phyloP scores from a whole-genome alignment of 2,888 invertebrate genomes.

The Calliphora vomitoria region DNA sequence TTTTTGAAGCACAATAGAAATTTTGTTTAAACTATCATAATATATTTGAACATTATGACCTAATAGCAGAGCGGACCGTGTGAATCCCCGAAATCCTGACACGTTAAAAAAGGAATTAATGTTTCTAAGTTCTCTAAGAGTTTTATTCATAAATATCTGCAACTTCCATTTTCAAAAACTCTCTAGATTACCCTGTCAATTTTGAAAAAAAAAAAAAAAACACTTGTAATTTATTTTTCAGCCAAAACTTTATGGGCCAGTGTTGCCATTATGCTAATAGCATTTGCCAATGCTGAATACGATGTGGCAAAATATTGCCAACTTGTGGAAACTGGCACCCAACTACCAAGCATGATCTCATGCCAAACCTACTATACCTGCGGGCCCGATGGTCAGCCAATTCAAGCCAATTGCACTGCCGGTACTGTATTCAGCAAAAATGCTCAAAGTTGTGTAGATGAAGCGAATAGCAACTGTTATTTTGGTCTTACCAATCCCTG shows the following conservation, averaged over 20 bases:
- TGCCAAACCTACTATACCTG: slow-evolving; percentile 75
- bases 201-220: no score
- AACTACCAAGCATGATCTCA: slow-evolving; percentile 71
- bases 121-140: no score
- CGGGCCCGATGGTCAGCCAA: background rate
- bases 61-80: no score
- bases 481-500: slow-evolving; percentile 70
- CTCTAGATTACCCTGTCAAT: no score
- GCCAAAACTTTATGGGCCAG: slow-evolving; percentile 64
- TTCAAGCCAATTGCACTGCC: background rate
- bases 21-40: no score
- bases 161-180: no score
- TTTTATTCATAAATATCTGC: no score
- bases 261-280: slow-evolving; percentile 61
- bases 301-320: slow-evolving; percentile 73
- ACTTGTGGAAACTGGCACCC: slow-evolving; percentile 68
- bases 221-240: slow-evolving; percentile 7
- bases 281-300: slow-evolving; percentile 68
- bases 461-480: slow-evolving; percentile 65
- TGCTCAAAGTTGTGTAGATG: slow-evolving; percentile 68
- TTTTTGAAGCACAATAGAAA: no score
- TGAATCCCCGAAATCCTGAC: no score
- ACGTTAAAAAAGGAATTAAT: no score
- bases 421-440: slow-evolving; percentile 72
- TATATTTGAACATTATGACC: no score